A percentile compares a stretch with the other conserved stretches of the same genome.
These are phyloP conservation scores for Danionella cerebrum DNA, from an alignment of 2,113 vertebrate genomes.

Conservation along the genomic window DNA sequence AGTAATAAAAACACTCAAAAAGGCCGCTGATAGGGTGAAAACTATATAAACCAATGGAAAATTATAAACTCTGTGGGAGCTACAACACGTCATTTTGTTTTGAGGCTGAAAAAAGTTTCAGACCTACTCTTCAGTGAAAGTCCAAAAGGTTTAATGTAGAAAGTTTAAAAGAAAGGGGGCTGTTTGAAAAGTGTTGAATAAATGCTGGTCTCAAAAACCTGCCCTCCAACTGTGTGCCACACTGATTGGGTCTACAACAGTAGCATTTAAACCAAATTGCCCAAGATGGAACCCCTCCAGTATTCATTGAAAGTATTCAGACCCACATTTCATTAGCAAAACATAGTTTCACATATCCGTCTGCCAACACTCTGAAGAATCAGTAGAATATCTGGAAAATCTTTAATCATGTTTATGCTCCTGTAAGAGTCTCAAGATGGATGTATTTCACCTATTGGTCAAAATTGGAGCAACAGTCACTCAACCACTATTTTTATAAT, in stretches of 20 bases:
- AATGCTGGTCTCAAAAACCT: constrained; percentile 1
- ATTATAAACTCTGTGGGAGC: background rate
- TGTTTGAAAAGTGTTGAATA: constrained; percentile 3
- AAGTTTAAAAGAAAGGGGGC: constrained; percentile 1
- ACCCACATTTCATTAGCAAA: no score
- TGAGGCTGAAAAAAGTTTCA: background rate
- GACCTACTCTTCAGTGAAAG: background rate
- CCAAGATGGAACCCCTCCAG: constrained; percentile 22
- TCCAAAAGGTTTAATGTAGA: background rate
- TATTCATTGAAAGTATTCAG: constrained; percentile 27
- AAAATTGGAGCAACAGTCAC: constrained; percentile 2
- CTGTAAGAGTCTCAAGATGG: background rate
- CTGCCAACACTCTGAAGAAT: constrained; percentile 18
- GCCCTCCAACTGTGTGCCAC: constrained; percentile 11
- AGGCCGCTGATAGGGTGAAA: no score
- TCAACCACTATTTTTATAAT: background rate
- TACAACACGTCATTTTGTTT: background rate
- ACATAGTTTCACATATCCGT: no score
- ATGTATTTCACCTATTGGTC: constrained; percentile 10
- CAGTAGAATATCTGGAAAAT: no score
- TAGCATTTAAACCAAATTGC: constrained; percentile 10
- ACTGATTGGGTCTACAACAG: constrained; percentile 24
- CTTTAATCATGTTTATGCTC: background rate
- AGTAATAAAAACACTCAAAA: no score
- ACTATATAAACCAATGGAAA: background rate